Base-by-base conservation (phyloP, 2,797 vertebrate species). In the Labeo calbasu region DNA sequence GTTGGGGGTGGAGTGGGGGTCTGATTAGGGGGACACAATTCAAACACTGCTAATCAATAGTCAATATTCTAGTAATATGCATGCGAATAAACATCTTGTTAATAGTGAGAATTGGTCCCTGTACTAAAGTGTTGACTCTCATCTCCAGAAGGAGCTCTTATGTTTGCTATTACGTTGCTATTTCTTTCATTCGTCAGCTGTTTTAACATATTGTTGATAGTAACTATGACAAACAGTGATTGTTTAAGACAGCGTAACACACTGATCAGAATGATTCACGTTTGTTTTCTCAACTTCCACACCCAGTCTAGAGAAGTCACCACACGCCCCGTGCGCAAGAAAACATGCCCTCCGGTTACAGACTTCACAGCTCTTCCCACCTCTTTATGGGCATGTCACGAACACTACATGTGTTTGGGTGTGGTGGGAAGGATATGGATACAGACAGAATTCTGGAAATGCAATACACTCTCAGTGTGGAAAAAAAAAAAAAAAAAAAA, bases 281-380 rank as follows among this genome's bases (percentile, higher is more conserved):
- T 50, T 11, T 6, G 25, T 81, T 81, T 72, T 92, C 3, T 65
- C 53, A 87, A 65, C 48, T 43, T 77, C 91, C 93, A 87, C 94
- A 85, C 94, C 93, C 86, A 23, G 21, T 36, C 78, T 63, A 5
- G 59, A 81, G 78, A 70, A 73, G 77, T 86, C 78, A 68, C 32
- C 65, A 70, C 83, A 85, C 66, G 76, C 40, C 75, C 13, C 19
- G 4, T 66, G 73, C 57, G 25, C 14, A 63, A 51, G 68, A 66
- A 92, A 90, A 89, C 90, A 76, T 5, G 0, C 28, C 94, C 90
- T 76, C 75, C 0, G 89, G 94, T 79, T 76, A 89, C 86, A 84
- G 76, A 91, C 88, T 92, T 89, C 85, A 43, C 40, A 89, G 89
- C 92, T 93, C 90, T 25, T 23, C 57, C 11, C 10, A 12, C 5